These are phyloP conservation scores for Diorhabda elongata DNA, from an alignment of 1,140 invertebrate species.

Conservation along the genomic window DNA sequence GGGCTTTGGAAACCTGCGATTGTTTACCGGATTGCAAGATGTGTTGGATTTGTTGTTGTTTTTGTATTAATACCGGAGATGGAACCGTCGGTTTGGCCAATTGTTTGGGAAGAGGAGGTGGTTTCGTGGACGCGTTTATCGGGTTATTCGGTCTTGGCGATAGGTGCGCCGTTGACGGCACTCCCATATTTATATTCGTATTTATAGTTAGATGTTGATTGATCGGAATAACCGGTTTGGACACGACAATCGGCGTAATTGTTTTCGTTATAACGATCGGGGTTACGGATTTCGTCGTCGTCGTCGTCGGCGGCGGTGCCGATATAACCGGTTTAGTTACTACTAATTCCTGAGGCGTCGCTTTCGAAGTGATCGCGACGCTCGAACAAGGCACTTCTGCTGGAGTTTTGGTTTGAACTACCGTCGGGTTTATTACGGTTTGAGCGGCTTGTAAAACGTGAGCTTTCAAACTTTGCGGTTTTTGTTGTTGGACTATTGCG, in stretches of 20 bases:
- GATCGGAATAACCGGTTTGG: conserved; percentile 28
- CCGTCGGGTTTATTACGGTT: conserved; percentile 30
- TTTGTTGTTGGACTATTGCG: conserved; percentile 25
- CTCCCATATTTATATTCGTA: conserved; percentile 26
- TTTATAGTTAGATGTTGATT: conserved; percentile 37
- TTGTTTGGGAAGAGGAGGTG: conserved; percentile 35
- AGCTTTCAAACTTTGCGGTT: conserved; percentile 53
- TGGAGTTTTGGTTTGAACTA: conserved; percentile 12
- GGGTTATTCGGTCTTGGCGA: conserved; percentile 37
- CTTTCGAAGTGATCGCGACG: neutral
- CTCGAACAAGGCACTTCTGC: neutral
- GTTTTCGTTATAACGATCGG: conserved; percentile 18
- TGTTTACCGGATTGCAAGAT: conserved; percentile 24
- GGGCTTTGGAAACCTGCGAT: conserved; percentile 22
- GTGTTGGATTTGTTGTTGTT: conserved; percentile 34
- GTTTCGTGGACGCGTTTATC: conserved; percentile 23
- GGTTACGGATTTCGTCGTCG: conserved; percentile 16
- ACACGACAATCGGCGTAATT: conserved; percentile 14
- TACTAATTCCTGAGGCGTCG: conserved; percentile 5
- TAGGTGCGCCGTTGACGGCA: conserved; percentile 27
- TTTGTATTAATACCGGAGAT: conserved; percentile 24
- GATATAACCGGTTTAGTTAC: conserved; percentile 2
- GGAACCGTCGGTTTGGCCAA: conserved; percentile 40
- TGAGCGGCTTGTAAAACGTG: conserved; percentile 50
- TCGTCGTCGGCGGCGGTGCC: conserved; percentile 9